These are phyloP conservation scores for Percina caprodes DNA, from an alignment of 2,113 vertebrate genomes.

Conservation along the genomic window DNA sequence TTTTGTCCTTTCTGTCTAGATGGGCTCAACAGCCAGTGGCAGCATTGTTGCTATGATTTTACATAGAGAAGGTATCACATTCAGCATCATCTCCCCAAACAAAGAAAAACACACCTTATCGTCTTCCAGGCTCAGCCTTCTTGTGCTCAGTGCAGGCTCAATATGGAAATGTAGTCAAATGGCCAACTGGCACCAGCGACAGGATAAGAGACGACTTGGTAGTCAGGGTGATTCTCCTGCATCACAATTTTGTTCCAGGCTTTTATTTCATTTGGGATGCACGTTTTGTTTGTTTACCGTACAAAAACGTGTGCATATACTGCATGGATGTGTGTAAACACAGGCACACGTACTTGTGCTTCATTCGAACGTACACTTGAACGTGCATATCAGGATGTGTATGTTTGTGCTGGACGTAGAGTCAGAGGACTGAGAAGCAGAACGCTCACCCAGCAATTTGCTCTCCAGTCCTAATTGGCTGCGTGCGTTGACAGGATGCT, in stretches of 20 bases:
- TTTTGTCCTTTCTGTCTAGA: constrained; percentile 1
- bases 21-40: too few species aligned
- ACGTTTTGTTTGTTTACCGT: constrained; percentile 16
- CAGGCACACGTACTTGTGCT: neutral
- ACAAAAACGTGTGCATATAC: neutral
- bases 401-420: constrained; percentile 32
- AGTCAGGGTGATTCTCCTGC: constrained; percentile 11
- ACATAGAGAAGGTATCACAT: constrained; percentile 28
- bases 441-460: constrained; percentile 68
- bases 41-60: constrained; percentile 37
- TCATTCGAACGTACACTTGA: neutral
- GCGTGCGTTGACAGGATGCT: constrained; percentile 70
- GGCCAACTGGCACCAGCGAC: constrained; percentile 62
- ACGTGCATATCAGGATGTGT: constrained; percentile 5
- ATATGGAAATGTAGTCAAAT: constrained; percentile 81
- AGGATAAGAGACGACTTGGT: constrained; percentile 33
- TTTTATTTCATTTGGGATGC: neutral
- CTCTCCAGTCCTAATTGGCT: constrained; percentile 76
- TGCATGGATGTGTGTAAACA: constrained; percentile 11
- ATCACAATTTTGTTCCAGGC: neutral
- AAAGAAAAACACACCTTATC: constrained; percentile 44
- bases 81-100: constrained; percentile 20
- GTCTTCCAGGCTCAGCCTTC: constrained; percentile 32
- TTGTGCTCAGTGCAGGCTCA: constrained; percentile 25
- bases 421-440: constrained; percentile 61